Evolutionary conservation across 1,140 invertebrate genomes (phyloP), one percentile per base, ranked within the genome.

Genomic region (Heliconius melpomene): DNA sequence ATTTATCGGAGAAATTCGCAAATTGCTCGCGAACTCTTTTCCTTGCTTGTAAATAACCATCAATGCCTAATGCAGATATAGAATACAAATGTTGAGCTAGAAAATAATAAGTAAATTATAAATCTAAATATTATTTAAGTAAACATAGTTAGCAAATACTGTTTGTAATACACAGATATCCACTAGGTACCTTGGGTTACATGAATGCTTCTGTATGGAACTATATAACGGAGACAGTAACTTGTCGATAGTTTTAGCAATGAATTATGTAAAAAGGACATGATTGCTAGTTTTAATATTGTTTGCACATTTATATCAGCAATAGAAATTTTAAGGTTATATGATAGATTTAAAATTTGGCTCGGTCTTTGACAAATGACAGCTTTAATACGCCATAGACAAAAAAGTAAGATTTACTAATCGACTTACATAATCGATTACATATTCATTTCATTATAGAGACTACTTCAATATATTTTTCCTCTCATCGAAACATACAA

Each of bases 1-100:
- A 98, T 74, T 96, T 96, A 23, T 96, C 95, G 81, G 95, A 94
- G 36, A 91, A 88, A 90, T 96, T 96, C 79, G 96, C 77, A 84
- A 93, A 93, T 82, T 93, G 96, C 79, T 94, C 92, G 70, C 95
- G 94, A 0, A 95, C 91, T 79, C 88, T 92, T 26, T 95, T 92
- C 82, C 96, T 92, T 38, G 95, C 85, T 60, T 93, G 86, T 60
- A 95, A 85, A 86, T 96, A 97, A 0, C 89, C 88, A 87, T 95
- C 95, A 8, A 97, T 75, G 7, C 97, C 97, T 40, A 97, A 83
- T 7, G 95, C 89, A 16, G 90, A 72, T 40, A 94, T 90, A 0
- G 96, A 90, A 87, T 95, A 97, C 3, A 97, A 82, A 52, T 88
- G 80, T 74, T 86, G 83, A 26, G 86, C 92, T 94, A 82, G 86